Conservation (phyloP, 2,113 vertebrate genomes). For the Podarcis muralis region DNA sequence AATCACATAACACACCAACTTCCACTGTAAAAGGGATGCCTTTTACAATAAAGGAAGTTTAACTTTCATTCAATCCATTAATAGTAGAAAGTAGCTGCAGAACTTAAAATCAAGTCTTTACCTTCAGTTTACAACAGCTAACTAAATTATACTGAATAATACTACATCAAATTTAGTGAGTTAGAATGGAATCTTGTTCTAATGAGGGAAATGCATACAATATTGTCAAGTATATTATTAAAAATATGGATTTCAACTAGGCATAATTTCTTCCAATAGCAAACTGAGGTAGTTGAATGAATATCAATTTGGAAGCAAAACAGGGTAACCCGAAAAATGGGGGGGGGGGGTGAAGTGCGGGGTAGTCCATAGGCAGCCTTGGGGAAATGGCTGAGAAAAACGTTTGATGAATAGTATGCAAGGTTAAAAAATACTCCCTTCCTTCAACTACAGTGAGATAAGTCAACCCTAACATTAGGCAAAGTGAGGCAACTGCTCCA, state of each 20-base stretch:
- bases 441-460: too few species aligned
- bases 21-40: background rate
- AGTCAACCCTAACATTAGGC: too few species aligned
- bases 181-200: background rate
- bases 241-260: background rate
- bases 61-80: background rate
- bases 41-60: background rate
- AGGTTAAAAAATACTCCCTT: too few species aligned
- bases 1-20: background rate
- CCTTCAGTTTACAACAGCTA: background rate
- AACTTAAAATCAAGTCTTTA: background rate
- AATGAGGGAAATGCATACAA: background rate
- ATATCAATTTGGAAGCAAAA: too few species aligned
- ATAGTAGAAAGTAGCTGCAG: background rate
- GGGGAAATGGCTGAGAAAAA: too few species aligned
- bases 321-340: too few species aligned
- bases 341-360: too few species aligned
- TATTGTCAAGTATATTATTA: background rate
- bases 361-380: too few species aligned
- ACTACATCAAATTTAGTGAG: background rate
- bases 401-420: too few species aligned
- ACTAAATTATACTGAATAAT: background rate
- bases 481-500: too few species aligned
- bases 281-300: too few species aligned
- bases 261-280: background rate